These are phyloP conservation scores for Caloenas nicobarica DNA, from an alignment of 2,113 vertebrate species.

Conservation along the genomic window DNA sequence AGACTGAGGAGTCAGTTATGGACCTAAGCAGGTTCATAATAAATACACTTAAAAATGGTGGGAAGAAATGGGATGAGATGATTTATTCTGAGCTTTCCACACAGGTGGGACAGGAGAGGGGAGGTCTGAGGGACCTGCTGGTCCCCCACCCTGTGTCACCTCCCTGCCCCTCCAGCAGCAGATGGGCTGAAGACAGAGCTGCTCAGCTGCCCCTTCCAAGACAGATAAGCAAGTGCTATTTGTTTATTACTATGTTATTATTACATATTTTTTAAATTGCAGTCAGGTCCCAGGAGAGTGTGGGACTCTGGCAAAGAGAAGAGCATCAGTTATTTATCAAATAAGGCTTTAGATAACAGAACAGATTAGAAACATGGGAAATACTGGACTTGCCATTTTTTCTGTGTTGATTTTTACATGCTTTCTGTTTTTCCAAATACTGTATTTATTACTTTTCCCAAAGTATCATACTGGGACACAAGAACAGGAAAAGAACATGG, in stretches of 20 bases:
- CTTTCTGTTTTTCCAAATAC: not conserved
- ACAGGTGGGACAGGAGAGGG: no score
- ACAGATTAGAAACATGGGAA: not conserved
- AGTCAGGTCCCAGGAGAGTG: not conserved
- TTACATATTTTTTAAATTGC: not conserved
- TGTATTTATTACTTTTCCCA: not conserved
- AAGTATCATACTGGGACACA: not conserved
- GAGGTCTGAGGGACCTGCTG: not conserved
- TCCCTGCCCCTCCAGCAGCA: not conserved
- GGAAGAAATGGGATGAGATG: not conserved
- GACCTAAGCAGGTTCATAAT: not conserved
- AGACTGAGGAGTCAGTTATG: not conserved
- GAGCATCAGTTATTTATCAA: not conserved
- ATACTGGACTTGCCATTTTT: not conserved
- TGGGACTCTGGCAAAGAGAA: not conserved
- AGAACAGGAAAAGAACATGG: not conserved
- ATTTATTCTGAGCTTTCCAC: not conserved
- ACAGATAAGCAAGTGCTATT: not conserved
- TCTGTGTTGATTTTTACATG: not conserved
- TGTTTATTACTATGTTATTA: not conserved
- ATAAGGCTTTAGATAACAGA: not conserved
- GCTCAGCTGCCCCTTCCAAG: not conserved
- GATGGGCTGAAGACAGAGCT: not conserved
- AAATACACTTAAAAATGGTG: no score
- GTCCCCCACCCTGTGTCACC: not conserved